phyloP scores from a whole-genome alignment of 2,113 vertebrate species.

The Calyptommatus sinebrachiatus region DNA sequence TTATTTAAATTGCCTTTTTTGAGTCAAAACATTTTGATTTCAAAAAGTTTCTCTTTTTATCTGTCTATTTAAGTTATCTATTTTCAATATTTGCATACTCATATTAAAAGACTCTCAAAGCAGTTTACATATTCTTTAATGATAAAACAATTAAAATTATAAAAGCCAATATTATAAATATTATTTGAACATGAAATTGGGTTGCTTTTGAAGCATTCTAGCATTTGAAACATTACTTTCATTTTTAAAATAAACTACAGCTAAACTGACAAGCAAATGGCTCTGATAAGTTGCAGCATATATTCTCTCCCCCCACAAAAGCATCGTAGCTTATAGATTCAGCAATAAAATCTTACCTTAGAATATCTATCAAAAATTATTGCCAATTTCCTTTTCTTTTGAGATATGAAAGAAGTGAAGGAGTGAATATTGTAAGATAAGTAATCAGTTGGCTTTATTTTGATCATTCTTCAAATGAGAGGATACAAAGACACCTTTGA shows the following conservation, averaged over 20 bases:
- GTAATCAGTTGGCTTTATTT: background rate
- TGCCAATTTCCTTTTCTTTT: background rate
- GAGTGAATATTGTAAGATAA: too few species aligned
- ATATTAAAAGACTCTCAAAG: too few species aligned
- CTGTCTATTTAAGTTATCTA: too few species aligned
- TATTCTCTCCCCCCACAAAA: background rate
- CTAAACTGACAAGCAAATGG: accelerated
- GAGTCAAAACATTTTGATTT: too few species aligned
- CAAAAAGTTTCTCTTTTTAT: too few species aligned
- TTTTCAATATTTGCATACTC: too few species aligned
- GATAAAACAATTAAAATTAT: too few species aligned
- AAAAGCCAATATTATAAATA: too few species aligned
- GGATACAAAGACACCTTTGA: constrained; percentile 11
- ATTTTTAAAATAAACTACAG: background rate
- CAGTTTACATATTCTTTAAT: too few species aligned
- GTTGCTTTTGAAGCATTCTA: background rate
- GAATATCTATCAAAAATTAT: background rate
- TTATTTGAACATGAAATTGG: background rate
- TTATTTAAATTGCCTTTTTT: too few species aligned
- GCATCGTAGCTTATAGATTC: accelerated
- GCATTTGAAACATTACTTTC: accelerated
- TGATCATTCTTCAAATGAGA: background rate
- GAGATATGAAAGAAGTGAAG: background rate
- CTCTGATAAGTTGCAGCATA: background rate
- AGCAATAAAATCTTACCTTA: accelerated